phyloP scores from a whole-genome alignment of 2,888 invertebrate genomes.

The Sinotaia quadrata region DNA sequence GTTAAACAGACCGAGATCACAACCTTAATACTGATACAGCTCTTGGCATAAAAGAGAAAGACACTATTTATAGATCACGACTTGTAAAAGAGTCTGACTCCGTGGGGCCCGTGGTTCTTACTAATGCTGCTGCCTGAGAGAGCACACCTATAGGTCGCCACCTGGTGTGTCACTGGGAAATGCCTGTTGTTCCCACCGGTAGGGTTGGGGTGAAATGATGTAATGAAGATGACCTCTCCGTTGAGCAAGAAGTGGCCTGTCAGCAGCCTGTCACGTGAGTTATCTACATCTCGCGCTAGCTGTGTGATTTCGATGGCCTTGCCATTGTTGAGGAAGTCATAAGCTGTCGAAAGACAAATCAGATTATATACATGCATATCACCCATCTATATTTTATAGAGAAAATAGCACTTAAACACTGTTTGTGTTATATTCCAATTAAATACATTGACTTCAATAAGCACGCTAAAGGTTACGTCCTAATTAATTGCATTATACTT shows the following conservation, averaged over 20 bases:
- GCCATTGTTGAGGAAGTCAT: slow-evolving; percentile 25
- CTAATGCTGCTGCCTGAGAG: slow-evolving; percentile 17
- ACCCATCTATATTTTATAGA: no score
- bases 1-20: no score
- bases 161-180: slow-evolving; percentile 1
- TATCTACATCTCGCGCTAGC: slow-evolving; percentile 9
- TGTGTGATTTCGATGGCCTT: slow-evolving; percentile 23
- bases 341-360: neutral
- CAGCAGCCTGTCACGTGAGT: neutral
- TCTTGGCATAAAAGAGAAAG: no score
- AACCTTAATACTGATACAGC: no score
- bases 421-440: no score
- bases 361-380: no score
- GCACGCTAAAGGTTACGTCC: no score
- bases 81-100: slow-evolving; percentile 20
- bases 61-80: no score
- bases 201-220: neutral
- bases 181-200: neutral
- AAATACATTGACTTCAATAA: no score
- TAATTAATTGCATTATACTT: no score
- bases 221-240: slow-evolving; percentile 26
- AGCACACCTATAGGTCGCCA: slow-evolving; percentile 23
- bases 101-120: slow-evolving; percentile 5
- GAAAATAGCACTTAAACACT: no score
- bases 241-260: slow-evolving; percentile 22